phyloP scores from a whole-genome alignment of 2,797 vertebrate genomes.

The Enoplosus armatus region DNA sequence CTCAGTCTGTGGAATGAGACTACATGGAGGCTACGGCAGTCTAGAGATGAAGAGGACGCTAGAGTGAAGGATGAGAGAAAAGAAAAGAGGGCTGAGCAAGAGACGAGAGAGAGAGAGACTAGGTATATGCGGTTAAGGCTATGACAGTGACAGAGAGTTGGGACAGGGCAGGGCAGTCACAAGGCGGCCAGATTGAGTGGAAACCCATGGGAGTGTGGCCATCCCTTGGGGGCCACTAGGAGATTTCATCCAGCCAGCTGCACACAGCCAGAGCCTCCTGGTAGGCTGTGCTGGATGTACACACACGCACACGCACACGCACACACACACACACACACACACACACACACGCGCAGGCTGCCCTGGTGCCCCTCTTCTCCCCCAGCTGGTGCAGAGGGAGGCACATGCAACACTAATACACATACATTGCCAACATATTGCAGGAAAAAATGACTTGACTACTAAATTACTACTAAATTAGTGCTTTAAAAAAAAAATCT shows the following conservation, averaged over 20 bases:
- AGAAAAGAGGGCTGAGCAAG: neutral
- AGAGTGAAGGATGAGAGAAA: neutral
- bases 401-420: neutral
- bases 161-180: conserved; percentile 59
- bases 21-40: conserved; percentile 11
- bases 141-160: conserved; percentile 49
- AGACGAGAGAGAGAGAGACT: conserved; percentile 2
- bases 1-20: conserved; percentile 19
- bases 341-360: conserved; percentile 31
- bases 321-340: conserved; percentile 22
- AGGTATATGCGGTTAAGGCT: conserved; percentile 33
- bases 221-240: conserved; percentile 76
- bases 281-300: conserved; percentile 68
- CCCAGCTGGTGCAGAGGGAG: conserved; percentile 79
- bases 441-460: neutral
- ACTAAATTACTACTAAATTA: neutral
- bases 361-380: conserved; percentile 72
- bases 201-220: conserved; percentile 73
- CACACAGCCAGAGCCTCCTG: conserved; percentile 83
- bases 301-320: conserved; percentile 17
- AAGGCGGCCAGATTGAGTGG: conserved; percentile 70
- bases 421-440: conserved; percentile 1
- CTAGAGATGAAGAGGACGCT: conserved; percentile 20
- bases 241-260: conserved; percentile 85
- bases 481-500: neutral